Evolutionary conservation across 2,113 vertebrate genomes (phyloP).

Genomic region (Megaleporinus macrocephalus): DNA sequence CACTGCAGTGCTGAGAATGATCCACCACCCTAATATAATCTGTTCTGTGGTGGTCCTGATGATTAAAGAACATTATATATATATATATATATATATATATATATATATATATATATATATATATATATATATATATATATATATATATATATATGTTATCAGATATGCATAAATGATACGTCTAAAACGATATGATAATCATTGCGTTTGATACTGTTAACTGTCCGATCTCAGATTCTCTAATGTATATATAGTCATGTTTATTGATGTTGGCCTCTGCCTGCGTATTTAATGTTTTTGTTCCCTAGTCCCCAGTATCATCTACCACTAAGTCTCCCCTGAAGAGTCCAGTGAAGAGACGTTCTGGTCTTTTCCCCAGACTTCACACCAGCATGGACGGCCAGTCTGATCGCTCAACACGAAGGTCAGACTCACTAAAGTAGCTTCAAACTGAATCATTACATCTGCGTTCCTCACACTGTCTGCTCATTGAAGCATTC

Average conservation of each 20-base stretch:
- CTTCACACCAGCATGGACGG: constrained; percentile 87
- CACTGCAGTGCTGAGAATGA: no score
- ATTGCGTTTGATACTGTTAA: no score
- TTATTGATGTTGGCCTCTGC: neutral
- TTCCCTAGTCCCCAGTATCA: constrained; percentile 47
- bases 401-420: constrained; percentile 80
- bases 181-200: neutral
- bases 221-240: no score
- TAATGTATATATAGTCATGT: neutral
- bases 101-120: no score
- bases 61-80: no score
- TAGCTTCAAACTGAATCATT: neutral
- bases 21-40: no score
- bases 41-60: no score
- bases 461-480: neutral
- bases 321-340: constrained; percentile 82
- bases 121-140: no score
- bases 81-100: no score
- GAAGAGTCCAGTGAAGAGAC: constrained; percentile 88
- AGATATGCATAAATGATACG: no score
- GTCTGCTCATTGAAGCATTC: neutral
- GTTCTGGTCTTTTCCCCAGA: constrained; percentile 90
- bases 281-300: neutral
- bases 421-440: constrained; percentile 75
- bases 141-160: no score